Conservation (phyloP, 2,888 invertebrate genomes). For the Cephonodes hylas region DNA sequence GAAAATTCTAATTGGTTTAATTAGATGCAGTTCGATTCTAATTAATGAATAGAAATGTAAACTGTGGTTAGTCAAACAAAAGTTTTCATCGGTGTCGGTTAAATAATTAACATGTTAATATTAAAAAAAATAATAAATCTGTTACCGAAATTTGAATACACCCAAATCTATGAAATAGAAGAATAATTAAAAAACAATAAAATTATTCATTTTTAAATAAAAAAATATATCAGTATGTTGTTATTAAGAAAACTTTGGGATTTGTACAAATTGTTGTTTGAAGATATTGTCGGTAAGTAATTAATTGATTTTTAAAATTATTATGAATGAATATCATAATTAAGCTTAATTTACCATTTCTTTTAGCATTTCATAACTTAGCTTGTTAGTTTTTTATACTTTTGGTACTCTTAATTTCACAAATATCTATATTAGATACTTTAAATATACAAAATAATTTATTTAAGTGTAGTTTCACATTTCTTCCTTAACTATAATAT, state of each 20-base stretch:
- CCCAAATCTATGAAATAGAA: too few species aligned
- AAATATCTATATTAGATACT: too few species aligned
- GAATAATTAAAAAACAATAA: not conserved
- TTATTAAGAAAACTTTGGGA: slow-evolving; percentile 50
- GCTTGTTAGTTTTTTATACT: not conserved
- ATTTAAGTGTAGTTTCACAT: too few species aligned
- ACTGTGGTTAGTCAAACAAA: not conserved
- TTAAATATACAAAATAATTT: too few species aligned
- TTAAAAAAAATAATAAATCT: not conserved
- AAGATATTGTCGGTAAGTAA: slow-evolving; percentile 60
- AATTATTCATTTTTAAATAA: not conserved
- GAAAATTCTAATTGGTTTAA: slow-evolving; percentile 26
- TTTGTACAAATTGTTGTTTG: slow-evolving; percentile 54
- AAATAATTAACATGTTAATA: not conserved
- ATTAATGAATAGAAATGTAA: slow-evolving; percentile 18
- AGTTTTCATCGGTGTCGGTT: not conserved
- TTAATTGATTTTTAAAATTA: not conserved
- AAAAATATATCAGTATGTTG: slow-evolving; percentile 35
- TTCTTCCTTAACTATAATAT: too few species aligned
- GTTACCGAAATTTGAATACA: not conserved
- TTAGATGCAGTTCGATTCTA: not conserved
- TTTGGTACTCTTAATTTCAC: not conserved
- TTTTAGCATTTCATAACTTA: too few species aligned
- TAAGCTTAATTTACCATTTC: too few species aligned
- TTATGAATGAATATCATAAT: too few species aligned